Percentiles rank a stretch among this genome's conserved stretches.
These are phyloP conservation scores for Pyrocoelia pectoralis DNA, from an alignment of 2,888 invertebrate genomes.

Conservation along the genomic window DNA sequence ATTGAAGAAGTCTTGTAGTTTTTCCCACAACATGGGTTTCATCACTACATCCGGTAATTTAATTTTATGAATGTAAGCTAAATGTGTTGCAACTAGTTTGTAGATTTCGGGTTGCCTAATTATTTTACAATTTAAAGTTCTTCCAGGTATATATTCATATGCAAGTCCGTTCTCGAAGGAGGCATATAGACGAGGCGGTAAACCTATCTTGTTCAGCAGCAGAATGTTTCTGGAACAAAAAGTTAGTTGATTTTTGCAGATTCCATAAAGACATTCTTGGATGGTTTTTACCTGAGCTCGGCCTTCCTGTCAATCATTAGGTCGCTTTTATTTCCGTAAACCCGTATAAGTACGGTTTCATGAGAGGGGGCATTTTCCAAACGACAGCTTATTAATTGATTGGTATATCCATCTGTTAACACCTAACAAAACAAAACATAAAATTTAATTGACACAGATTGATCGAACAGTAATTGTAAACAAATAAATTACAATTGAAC, in stretches of 20 bases:
- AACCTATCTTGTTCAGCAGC: slow-evolving; percentile 73
- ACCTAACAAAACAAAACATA: slow-evolving; percentile 64
- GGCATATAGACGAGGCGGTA: slow-evolving; percentile 88
- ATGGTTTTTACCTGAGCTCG: slow-evolving; percentile 71
- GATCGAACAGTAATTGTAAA: no score
- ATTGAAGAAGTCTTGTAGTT: slow-evolving; percentile 75
- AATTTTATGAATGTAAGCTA: slow-evolving; percentile 85
- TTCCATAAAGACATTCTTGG: not conserved
- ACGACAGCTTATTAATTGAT: slow-evolving; percentile 83
- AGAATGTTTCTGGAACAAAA: slow-evolving; percentile 63
- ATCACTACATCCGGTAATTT: slow-evolving; percentile 47
- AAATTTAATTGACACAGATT: not conserved
- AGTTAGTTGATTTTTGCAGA: no score
- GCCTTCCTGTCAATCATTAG: slow-evolving; percentile 87
- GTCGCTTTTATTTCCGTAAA: slow-evolving; percentile 95
- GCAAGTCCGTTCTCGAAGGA: slow-evolving; percentile 93
- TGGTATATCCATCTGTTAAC: slow-evolving; percentile 94
- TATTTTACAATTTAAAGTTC: slow-evolving; percentile 72
- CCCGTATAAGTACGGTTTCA: slow-evolving; percentile 83
- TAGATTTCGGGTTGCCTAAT: slow-evolving; percentile 73
- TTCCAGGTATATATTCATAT: slow-evolving; percentile 88
- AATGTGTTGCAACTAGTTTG: slow-evolving; percentile 77
- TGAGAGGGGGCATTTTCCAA: slow-evolving; percentile 58
- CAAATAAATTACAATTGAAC: no score
- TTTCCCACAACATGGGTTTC: slow-evolving; percentile 77